Conservation (phyloP, 2,797 vertebrate genomes). For the Malurus leucopterus region DNA sequence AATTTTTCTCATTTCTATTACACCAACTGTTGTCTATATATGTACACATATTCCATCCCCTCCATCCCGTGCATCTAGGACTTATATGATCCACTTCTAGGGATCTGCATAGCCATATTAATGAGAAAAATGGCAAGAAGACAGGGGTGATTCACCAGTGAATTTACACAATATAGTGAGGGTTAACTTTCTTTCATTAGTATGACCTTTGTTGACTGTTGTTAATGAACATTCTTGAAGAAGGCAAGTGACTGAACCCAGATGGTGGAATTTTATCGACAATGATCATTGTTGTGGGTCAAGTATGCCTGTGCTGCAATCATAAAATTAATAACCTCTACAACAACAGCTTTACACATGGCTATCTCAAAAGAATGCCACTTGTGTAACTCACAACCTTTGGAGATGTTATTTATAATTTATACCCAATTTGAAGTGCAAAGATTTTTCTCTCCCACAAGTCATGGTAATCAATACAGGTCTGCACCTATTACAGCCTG, state of each 20-base stretch:
- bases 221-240: constrained; percentile 77
- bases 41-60: neutral
- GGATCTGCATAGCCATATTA: neutral
- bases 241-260: constrained; percentile 14
- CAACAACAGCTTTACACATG: constrained; percentile 72
- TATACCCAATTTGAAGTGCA: constrained; percentile 78
- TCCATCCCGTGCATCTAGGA: neutral
- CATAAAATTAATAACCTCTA: constrained; percentile 80
- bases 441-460: constrained; percentile 56
- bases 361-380: constrained; percentile 69
- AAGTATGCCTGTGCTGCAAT: constrained; percentile 80
- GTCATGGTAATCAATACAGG: constrained; percentile 70
- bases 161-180: constrained; percentile 74
- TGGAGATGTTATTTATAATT: constrained; percentile 82
- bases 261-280: constrained; percentile 50
- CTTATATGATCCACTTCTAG: neutral
- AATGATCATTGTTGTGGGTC: constrained; percentile 75
- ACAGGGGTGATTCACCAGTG: constrained; percentile 61
- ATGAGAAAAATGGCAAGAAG: constrained; percentile 72
- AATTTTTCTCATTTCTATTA: neutral
- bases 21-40: neutral
- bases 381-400: constrained; percentile 67
- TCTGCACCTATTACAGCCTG: constrained; percentile 71
- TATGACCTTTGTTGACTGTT: constrained; percentile 74
- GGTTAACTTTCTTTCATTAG: constrained; percentile 83